phyloP scores from a whole-genome alignment of 2,888 invertebrate species.

The Hirtodrosophila duncani region DNA sequence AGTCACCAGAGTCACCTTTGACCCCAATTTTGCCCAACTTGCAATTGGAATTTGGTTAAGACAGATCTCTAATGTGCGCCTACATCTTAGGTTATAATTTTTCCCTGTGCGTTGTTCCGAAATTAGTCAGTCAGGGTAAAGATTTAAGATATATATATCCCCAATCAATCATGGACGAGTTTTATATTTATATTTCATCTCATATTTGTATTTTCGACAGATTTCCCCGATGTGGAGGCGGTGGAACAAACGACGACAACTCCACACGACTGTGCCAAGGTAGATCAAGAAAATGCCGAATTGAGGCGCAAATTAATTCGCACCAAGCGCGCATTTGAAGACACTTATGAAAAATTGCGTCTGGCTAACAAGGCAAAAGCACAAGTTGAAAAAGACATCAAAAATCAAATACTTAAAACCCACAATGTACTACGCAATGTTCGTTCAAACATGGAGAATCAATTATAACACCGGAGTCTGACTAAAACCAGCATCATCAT shows the following conservation, averaged over 20 bases:
- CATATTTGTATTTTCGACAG: conserved; percentile 7
- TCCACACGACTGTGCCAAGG: conserved; percentile 77
- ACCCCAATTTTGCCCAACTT: no score
- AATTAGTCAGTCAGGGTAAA: no score
- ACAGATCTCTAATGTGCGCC: no score
- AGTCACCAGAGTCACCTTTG: no score
- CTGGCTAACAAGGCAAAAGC: conserved; percentile 88
- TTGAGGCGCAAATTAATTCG: conserved; percentile 85
- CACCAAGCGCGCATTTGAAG: conserved; percentile 86
- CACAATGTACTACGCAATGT: conserved; percentile 87
- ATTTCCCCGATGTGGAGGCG: conserved; percentile 17
- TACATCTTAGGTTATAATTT: no score
- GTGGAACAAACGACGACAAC: conserved; percentile 1
- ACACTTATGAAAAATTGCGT: conserved; percentile 86
- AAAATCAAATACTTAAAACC: conserved; percentile 88
- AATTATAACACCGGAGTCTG: conserved; percentile 66
- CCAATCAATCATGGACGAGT: no score
- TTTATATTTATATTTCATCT: no score
- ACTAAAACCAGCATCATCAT: conserved; percentile 13
- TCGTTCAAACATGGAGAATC: conserved; percentile 84
- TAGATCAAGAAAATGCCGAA: conserved; percentile 84
- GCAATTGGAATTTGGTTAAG: no score
- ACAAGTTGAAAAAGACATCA: conserved; percentile 90
- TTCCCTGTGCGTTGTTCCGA: no score
- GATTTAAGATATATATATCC: no score